Evolutionary conservation across 2,113 vertebrate genomes (phyloP).

Genomic region (Strix uralensis): DNA sequence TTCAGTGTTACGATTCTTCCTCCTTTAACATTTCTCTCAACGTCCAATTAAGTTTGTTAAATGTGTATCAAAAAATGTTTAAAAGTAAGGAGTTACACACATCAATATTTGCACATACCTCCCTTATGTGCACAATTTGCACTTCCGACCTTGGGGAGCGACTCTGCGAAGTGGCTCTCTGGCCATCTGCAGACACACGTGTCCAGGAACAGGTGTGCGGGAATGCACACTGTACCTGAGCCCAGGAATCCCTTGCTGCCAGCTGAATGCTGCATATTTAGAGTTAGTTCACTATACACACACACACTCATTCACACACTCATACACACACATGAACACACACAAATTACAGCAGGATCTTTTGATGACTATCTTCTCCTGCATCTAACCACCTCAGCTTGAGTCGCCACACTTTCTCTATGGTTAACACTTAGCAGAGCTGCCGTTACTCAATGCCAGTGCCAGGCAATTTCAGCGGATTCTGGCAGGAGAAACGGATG

Average conservation of each 20-base stretch:
- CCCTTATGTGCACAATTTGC: not conserved
- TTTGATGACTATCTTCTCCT: not conserved
- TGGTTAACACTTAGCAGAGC: not conserved
- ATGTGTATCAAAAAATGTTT: not conserved
- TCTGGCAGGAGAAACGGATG: not conserved
- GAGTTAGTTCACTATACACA: not conserved
- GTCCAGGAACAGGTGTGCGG: not conserved
- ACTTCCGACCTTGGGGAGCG: not conserved
- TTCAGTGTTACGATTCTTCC: not conserved
- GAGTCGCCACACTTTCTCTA: not conserved
- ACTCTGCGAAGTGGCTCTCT: fast-evolving
- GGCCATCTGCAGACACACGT: not conserved
- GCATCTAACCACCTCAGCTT: not conserved
- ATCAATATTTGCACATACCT: fast-evolving
- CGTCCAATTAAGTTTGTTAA: not conserved
- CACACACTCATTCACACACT: too few species aligned
- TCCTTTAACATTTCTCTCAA: not conserved
- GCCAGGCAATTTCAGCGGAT: not conserved
- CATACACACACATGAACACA: too few species aligned
- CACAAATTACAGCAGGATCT: not conserved
- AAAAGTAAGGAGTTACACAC: not conserved
- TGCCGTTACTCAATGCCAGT: not conserved
- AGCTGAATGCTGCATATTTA: not conserved
- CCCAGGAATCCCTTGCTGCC: not conserved
- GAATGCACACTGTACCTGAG: not conserved